phyloP scores from a whole-genome alignment of 2,797 vertebrate species.

The Amblyopsis hoosieri region DNA sequence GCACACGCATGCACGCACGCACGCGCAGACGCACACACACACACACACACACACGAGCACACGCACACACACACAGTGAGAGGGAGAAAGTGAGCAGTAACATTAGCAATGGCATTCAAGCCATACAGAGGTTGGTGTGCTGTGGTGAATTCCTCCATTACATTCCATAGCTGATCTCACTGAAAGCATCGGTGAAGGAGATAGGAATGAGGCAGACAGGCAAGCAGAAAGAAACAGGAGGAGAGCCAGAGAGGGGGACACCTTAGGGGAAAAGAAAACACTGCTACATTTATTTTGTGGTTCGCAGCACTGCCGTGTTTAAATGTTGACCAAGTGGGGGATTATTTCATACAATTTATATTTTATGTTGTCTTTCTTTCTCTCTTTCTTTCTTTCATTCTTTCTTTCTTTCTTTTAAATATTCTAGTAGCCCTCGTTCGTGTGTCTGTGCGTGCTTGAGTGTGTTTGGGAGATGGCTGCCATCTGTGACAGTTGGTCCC shows the following conservation, averaged over 20 bases:
- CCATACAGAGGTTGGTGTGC: neutral
- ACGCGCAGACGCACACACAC: neutral
- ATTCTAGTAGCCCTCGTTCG: neutral
- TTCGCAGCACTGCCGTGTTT: constrained; percentile 11
- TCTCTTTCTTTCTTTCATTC: too few species aligned
- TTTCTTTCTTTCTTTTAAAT: too few species aligned
- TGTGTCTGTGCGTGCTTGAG: neutral
- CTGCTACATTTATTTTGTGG: neutral
- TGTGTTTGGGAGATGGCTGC: neutral
- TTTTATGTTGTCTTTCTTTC: too few species aligned
- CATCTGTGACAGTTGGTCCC: too few species aligned
- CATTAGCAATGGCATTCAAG: constrained; percentile 3
- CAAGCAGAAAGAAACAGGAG: constrained; percentile 2
- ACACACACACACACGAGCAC: neutral
- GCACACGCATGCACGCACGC: neutral
- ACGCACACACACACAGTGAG: neutral
- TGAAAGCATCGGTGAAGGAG: constrained; percentile 37
- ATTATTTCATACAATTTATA: too few species aligned
- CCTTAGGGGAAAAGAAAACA: constrained; percentile 21
- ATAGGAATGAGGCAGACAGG: constrained; percentile 8
- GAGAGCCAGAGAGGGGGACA: constrained; percentile 6
- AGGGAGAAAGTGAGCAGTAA: neutral
- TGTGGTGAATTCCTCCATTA: constrained; percentile 40
- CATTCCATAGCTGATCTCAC: constrained; percentile 44
- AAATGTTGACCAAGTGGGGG: too few species aligned